phyloP scores from a whole-genome alignment of 2,888 invertebrate genomes.

The Thecophora atra region DNA sequence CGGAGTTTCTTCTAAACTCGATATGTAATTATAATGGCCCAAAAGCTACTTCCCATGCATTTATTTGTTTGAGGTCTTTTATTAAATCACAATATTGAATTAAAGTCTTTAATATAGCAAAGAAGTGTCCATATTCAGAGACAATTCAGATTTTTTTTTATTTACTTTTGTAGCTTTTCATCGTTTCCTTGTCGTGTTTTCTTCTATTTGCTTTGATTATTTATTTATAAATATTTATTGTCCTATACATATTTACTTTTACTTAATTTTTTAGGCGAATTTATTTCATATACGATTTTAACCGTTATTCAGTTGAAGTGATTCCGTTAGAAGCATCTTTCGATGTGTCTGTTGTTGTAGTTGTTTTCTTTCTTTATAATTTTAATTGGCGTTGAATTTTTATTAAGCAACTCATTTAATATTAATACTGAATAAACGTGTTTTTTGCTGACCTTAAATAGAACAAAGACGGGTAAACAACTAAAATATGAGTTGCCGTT shows the following conservation, averaged over 20 bases:
- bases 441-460: slow-evolving; percentile 30
- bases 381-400: slow-evolving; percentile 23
- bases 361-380: slow-evolving; percentile 3
- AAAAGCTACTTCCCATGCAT: too few species aligned
- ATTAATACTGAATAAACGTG: slow-evolving; percentile 6
- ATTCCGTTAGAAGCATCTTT: not conserved
- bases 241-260: slow-evolving; percentile 1
- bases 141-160: too few species aligned
- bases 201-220: not conserved
- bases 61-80: too few species aligned
- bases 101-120: too few species aligned
- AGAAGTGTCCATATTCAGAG: too few species aligned
- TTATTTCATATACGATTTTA: too few species aligned
- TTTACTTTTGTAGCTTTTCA: slow-evolving; percentile 8
- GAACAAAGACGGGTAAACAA: slow-evolving; percentile 13
- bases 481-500: slow-evolving; percentile 15
- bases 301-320: not conserved
- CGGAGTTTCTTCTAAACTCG: too few species aligned
- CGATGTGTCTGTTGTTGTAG: slow-evolving; percentile 12
- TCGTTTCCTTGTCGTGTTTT: not conserved
- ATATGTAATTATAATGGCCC: too few species aligned
- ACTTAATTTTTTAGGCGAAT: too few species aligned
- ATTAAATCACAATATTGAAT: too few species aligned
- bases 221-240: not conserved
- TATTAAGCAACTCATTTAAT: not conserved